Evolutionary conservation across 2,797 vertebrate species (phyloP), one percentile per base, ranked within the genome.

Genomic region (Acipenser ruthenus): DNA sequence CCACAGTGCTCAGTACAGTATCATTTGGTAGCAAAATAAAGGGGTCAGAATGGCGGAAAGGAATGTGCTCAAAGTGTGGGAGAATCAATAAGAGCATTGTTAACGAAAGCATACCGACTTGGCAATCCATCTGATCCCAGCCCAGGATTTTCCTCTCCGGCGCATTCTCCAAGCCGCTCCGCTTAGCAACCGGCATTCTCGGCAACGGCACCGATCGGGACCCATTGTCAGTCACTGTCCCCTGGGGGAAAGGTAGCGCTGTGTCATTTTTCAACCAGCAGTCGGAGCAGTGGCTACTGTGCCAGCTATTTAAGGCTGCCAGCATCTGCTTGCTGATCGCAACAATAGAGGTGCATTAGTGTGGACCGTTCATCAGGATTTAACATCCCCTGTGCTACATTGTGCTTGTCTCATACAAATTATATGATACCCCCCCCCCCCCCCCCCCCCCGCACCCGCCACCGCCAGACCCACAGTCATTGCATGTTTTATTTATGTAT

Each of bases 51-150:
- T 15, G 13, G 53, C 15, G 55, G 63, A 49, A 60, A 65, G 63
- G 65, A 70, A 70, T 66, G 67, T 63, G 65, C 59, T 64, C 61
- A 56, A 59, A 60, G 67, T 13, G 71, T 70, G 70, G 58, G 68
- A 69, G 67, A 66, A 67, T 76, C 63, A 73, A 72, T 74, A 64
- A 59, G 65, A 15, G 60, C 60, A 69, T 77, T 81, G 75, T 78
- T 76, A 67, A 55, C 56, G 56, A 65, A 61, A 56, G 60, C 65
- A 47, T 55, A 61, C n/a, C 60, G 50, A 61, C 48, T 61, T 62
- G 64, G 70, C 56, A 69, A 50, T 68, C 62, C 48, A 64, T 70
- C 23, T 69, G 66, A 66, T 47, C 62, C 49, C 48, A 67, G 68
- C 65, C 63, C 59, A 60, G 60, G 61, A 71, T 62, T 73, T 72